Percentiles rank a stretch among this genome's conserved stretches.
phyloP scores from a whole-genome alignment of 2,797 vertebrate species.

The Poecilia velifera region DNA sequence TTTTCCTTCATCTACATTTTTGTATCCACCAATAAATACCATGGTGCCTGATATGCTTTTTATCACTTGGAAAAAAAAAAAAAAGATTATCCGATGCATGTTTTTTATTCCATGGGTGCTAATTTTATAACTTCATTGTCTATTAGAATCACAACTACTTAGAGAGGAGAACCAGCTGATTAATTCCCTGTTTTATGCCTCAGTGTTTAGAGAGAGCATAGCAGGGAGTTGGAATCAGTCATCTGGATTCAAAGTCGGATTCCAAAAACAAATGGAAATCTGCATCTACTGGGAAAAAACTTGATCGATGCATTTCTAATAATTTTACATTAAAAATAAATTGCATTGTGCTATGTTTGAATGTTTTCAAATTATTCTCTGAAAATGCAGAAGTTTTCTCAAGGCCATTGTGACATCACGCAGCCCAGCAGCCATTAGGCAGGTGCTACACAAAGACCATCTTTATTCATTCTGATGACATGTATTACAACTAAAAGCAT shows the following conservation, averaged over 20 bases:
- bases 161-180: neutral
- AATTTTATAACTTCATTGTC: neutral
- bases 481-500: neutral
- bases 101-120: neutral
- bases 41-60: neutral
- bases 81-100: neutral
- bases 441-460: neutral
- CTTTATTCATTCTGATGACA: neutral
- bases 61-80: neutral
- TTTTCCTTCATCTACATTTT: neutral
- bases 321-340: neutral
- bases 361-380: neutral
- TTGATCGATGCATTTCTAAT: neutral
- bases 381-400: neutral
- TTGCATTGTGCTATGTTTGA: neutral
- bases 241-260: neutral
- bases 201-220: neutral
- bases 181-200: neutral
- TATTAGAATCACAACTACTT: neutral
- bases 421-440: neutral
- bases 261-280: neutral
- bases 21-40: neutral
- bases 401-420: neutral
- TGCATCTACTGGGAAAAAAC: neutral
- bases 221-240: neutral